Evolutionary conservation across 2,888 invertebrate species (phyloP).

Genomic region (Drosophila cognata): DNA sequence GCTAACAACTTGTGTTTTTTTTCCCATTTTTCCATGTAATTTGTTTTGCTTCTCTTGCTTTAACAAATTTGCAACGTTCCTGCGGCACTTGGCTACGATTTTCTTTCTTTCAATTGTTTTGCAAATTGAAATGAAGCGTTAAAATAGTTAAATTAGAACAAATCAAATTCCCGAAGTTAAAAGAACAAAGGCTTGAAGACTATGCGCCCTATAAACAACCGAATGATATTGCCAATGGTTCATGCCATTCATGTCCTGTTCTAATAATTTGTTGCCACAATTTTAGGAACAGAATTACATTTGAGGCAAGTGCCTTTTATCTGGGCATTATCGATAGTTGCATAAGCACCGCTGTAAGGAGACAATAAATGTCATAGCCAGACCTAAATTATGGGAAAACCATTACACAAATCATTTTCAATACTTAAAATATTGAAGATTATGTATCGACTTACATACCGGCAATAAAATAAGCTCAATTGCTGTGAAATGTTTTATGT

Average conservation of each 20-base stretch:
- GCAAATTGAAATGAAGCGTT: neutral
- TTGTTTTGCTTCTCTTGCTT: neutral
- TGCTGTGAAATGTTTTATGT: neutral
- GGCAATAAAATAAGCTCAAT: neutral
- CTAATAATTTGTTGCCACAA: no score
- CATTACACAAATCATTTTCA: neutral
- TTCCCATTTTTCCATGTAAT: neutral
- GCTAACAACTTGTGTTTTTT: conserved; percentile 7
- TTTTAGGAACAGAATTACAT: no score
- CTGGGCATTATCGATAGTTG: neutral
- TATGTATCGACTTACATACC: neutral
- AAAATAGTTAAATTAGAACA: conserved; percentile 1
- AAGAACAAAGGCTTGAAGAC: neutral
- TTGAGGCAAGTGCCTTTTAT: neutral
- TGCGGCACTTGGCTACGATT: neutral
- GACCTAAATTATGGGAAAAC: neutral
- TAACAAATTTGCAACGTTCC: neutral
- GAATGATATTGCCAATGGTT: neutral
- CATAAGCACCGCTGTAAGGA: neutral
- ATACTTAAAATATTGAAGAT: neutral
- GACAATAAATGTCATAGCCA: neutral
- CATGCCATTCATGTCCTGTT: neutral
- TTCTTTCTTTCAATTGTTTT: neutral
- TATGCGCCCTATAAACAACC: neutral
- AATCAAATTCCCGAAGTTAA: neutral